Percentiles rank a stretch among this genome's conserved stretches.
Conservation (phyloP, 2,113 vertebrate species). For the Raja brachyura region DNA sequence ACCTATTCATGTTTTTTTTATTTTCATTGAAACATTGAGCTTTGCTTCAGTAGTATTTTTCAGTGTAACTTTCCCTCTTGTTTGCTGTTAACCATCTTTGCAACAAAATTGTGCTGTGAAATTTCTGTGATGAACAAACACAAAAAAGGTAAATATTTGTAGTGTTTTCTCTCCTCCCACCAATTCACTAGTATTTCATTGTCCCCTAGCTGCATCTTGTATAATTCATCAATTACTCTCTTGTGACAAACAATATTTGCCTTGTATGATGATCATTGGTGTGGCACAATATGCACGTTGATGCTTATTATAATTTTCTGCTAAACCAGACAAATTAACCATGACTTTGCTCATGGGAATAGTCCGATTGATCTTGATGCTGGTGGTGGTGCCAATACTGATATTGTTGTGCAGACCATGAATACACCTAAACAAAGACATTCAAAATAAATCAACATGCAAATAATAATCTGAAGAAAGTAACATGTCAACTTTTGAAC, state of each 20-base stretch:
- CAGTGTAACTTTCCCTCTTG: neutral
- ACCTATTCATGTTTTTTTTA: too few species aligned
- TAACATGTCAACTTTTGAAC: neutral
- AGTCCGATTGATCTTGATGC: neutral
- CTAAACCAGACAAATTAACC: too few species aligned
- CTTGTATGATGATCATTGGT: too few species aligned
- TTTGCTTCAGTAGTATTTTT: neutral
- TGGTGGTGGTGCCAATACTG: neutral
- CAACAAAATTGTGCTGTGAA: neutral
- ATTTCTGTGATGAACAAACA: too few species aligned
- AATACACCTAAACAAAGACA: neutral
- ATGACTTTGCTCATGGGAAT: neutral
- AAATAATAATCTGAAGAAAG: neutral
- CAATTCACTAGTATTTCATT: neutral
- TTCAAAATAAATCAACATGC: neutral
- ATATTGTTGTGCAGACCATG: neutral
- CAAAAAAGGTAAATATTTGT: too few species aligned
- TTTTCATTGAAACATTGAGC: neutral
- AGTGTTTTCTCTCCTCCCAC: neutral
- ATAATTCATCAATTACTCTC: neutral
- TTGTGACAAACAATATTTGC: neutral
- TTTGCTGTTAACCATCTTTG: neutral
- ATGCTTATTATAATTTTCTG: neutral
- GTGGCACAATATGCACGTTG: neutral
- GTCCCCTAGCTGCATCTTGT: neutral